Conservation (phyloP, 2,797 vertebrate species). For the Argyrosomus regius region DNA sequence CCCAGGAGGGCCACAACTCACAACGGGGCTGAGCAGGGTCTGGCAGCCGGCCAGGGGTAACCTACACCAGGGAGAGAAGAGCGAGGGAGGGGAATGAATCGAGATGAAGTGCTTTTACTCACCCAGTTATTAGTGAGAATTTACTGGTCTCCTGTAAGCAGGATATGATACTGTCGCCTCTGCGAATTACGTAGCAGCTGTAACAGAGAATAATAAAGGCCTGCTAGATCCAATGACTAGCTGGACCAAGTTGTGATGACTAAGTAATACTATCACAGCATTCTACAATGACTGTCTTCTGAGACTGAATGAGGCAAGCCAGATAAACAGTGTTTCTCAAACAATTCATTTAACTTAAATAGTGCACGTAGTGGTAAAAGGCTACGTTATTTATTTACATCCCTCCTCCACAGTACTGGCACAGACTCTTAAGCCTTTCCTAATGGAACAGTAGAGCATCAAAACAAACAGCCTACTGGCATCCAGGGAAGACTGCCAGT, state of each 20-base stretch:
- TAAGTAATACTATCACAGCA: constrained; percentile 48
- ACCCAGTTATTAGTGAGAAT: constrained; percentile 59
- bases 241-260: constrained; percentile 49
- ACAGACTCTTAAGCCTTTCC: constrained; percentile 74
- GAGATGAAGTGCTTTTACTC: constrained; percentile 57
- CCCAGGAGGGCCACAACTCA: constrained; percentile 97
- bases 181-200: constrained; percentile 63
- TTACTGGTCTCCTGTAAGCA: constrained; percentile 49
- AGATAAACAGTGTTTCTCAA: constrained; percentile 72
- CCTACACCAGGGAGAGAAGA: constrained; percentile 80
- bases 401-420: constrained; percentile 68
- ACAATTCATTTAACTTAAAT: constrained; percentile 81
- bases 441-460: constrained; percentile 81
- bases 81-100: constrained; percentile 26
- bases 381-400: constrained; percentile 80
- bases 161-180: constrained; percentile 57
- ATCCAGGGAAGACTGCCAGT: constrained; percentile 73
- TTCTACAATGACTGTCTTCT: constrained; percentile 40
- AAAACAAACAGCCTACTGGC: constrained; percentile 83
- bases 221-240: constrained; percentile 44
- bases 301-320: constrained; percentile 52
- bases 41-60: constrained; percentile 96
- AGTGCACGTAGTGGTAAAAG: constrained; percentile 73
- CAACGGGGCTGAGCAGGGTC: constrained; percentile 96
- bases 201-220: constrained; percentile 62